Evolutionary conservation across 2,888 invertebrate genomes (phyloP).

Genomic region (Apamea epomidion): DNA sequence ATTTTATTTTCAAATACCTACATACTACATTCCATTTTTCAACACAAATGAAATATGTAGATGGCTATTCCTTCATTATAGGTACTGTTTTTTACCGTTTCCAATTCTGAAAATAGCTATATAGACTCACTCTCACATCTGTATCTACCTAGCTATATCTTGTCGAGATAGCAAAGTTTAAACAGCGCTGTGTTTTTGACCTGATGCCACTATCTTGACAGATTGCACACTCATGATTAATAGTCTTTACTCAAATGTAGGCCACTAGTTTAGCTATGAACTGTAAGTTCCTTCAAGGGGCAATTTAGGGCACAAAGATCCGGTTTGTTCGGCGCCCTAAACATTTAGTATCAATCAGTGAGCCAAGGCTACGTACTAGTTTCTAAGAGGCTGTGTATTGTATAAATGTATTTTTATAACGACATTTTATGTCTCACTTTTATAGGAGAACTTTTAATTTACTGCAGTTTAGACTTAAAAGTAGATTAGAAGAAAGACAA

Average conservation of each 20-base stretch:
- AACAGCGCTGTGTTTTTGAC: conserved; percentile 76
- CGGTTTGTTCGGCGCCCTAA: conserved; percentile 83
- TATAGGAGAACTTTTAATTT: background rate
- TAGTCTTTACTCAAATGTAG: conserved; percentile 75
- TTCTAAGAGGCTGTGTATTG: conserved; percentile 61
- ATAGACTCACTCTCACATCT: background rate
- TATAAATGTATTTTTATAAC: conserved; percentile 25
- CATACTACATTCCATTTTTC: conserved; percentile 54
- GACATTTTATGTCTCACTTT: background rate
- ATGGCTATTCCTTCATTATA: background rate
- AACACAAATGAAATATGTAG: conserved; percentile 6
- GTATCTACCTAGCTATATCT: conserved; percentile 54
- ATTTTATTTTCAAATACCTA: conserved; percentile 61
- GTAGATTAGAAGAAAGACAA: background rate
- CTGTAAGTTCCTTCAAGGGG: conserved; percentile 81
- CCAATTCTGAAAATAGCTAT: background rate
- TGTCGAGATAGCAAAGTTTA: conserved; percentile 72
- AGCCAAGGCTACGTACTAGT: conserved; percentile 79
- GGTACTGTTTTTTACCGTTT: background rate
- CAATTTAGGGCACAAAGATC: conserved; percentile 84
- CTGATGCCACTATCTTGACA: conserved; percentile 77
- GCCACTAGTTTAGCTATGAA: conserved; percentile 76
- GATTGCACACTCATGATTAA: conserved; percentile 76
- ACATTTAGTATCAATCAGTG: conserved; percentile 81
- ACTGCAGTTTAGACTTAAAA: background rate